These are phyloP conservation scores for Ceratosolen solmsi DNA, from an alignment of 1,140 invertebrate genomes.

Conservation along the genomic window DNA sequence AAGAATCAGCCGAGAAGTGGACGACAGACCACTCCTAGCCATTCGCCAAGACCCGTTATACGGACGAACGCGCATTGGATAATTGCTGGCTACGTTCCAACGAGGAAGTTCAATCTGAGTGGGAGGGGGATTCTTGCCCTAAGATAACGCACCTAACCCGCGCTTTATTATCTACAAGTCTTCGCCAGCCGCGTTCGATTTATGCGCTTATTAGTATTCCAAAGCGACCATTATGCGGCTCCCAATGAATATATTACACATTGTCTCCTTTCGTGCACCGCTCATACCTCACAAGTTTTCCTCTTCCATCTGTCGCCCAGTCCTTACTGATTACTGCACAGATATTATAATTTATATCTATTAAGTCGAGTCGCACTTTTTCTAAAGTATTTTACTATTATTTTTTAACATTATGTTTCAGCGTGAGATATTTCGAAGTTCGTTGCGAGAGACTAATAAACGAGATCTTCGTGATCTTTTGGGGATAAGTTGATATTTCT, in stretches of 20 bases:
- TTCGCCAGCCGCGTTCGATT: constrained; percentile 17
- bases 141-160: constrained; percentile 7
- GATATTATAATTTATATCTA: constrained; percentile 46
- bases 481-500: too few species aligned
- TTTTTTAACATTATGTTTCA: neutral
- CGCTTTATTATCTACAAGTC: constrained; percentile 36
- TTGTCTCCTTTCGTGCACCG: constrained; percentile 20
- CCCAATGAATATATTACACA: constrained; percentile 49
- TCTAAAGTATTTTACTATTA: constrained; percentile 10
- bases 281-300: neutral
- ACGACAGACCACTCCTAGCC: constrained; percentile 30
- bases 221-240: constrained; percentile 27
- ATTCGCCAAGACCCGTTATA: constrained; percentile 13
- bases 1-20: neutral
- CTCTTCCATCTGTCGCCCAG: neutral
- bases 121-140: constrained; percentile 25
- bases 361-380: constrained; percentile 27
- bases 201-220: constrained; percentile 50
- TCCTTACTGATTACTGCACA: neutral
- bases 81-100: constrained; percentile 35
- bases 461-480: too few species aligned
- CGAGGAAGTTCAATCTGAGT: constrained; percentile 40
- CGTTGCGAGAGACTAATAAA: neutral
- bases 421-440: constrained; percentile 11
- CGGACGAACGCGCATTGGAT: constrained; percentile 27